Percentiles rank a stretch among this genome's conserved stretches.
Evolutionary conservation across 2,113 vertebrate species (phyloP).

Genomic region (Serilophus lunatus): DNA sequence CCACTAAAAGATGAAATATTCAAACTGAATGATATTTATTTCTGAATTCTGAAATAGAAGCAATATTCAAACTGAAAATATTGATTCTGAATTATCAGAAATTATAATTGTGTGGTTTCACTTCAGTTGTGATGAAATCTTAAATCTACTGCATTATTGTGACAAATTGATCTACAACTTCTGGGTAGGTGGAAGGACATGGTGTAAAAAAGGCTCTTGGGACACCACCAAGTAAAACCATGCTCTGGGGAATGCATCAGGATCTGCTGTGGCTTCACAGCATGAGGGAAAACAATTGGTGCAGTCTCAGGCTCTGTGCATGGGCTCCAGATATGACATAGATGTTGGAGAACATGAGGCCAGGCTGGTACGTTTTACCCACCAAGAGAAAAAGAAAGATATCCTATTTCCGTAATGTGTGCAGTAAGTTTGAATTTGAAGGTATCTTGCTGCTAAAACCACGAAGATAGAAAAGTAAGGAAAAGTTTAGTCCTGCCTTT

Average conservation of each 20-base stretch:
- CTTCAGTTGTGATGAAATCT: not conserved
- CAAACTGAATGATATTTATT: not conserved
- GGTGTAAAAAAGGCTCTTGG: not conserved
- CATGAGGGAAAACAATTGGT: not conserved
- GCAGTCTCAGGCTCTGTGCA: not conserved
- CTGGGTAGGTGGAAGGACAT: not conserved
- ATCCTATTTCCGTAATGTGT: not conserved
- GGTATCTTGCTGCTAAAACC: not conserved
- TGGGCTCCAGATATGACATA: not conserved
- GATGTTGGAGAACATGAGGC: not conserved
- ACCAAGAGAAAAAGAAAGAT: not conserved
- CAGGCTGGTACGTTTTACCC: not conserved
- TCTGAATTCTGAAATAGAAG: not conserved
- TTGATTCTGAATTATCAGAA: not conserved
- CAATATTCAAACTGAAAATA: not conserved
- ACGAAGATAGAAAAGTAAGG: not conserved
- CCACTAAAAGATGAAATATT: not conserved
- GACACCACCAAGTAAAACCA: not conserved
- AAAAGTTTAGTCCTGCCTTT: not conserved
- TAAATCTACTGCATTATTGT: not conserved
- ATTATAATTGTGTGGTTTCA: not conserved
- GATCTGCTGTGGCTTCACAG: not conserved
- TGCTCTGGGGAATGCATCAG: accelerated
- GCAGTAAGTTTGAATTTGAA: not conserved
- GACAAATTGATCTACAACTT: not conserved